These are phyloP conservation scores for Omphaloscelis lunosa DNA, from an alignment of 2,888 invertebrate species.

Conservation along the genomic window DNA sequence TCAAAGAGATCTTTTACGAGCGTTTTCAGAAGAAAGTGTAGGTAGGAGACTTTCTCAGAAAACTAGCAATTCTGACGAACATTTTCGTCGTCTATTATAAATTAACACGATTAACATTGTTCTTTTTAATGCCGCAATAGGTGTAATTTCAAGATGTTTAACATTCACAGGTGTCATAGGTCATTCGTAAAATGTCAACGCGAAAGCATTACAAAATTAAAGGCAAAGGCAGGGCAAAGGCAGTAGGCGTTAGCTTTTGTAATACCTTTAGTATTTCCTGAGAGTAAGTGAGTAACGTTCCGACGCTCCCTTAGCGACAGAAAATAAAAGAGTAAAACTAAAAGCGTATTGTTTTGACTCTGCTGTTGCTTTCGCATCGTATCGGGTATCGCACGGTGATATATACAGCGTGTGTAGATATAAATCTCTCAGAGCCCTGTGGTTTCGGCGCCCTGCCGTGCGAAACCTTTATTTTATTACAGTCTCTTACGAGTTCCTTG, in stretches of 20 bases:
- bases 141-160: conserved; percentile 52
- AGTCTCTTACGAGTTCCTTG: conserved; percentile 81
- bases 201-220: conserved; percentile 58
- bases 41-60: conserved; percentile 3
- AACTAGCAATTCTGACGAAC: conserved; percentile 20
- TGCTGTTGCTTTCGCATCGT: conserved; percentile 65
- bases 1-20: conserved; percentile 54
- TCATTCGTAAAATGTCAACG: conserved; percentile 53
- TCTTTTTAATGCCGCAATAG: conserved; percentile 38
- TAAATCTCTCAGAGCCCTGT: conserved; percentile 73
- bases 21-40: conserved; percentile 47
- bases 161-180: conserved; percentile 52
- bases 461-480: conserved; percentile 83
- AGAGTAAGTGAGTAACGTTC: conserved; percentile 40
- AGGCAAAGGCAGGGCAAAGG: conserved; percentile 42
- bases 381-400: conserved; percentile 73
- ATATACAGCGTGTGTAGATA: conserved; percentile 65
- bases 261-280: conserved; percentile 47
- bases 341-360: conserved; percentile 72
- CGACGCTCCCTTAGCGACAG: conserved; percentile 39
- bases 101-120: conserved; percentile 19
- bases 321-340: conserved; percentile 66
- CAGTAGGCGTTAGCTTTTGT: conserved; percentile 49
- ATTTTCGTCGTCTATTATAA: conserved; percentile 24
- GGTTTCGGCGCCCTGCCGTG: conserved; percentile 80